phyloP scores from a whole-genome alignment of 2,888 invertebrate species.

The Cotesia congregata region DNA sequence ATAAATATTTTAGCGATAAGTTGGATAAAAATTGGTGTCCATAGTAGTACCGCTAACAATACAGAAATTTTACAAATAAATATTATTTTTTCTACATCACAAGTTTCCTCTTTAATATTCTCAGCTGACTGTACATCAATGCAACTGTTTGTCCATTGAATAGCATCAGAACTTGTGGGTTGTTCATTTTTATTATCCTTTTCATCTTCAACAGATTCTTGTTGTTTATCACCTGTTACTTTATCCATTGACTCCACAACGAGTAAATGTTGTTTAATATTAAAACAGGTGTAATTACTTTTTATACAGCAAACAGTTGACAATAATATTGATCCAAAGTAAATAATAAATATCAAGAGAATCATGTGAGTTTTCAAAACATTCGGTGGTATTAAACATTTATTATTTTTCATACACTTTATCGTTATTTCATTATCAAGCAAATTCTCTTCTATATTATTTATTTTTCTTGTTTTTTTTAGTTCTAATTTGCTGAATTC shows the following conservation, averaged over 20 bases:
- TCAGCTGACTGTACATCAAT: conserved; percentile 26
- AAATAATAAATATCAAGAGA: conserved; percentile 57
- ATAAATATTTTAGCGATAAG: conserved; percentile 55
- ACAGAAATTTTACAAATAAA: conserved; percentile 51
- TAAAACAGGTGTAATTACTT: conserved; percentile 43
- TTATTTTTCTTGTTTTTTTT: conserved; percentile 3
- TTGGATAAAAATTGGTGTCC: conserved; percentile 60
- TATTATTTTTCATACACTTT: conserved; percentile 41
- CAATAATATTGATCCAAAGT: conserved; percentile 57
- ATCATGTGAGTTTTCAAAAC: conserved; percentile 62
- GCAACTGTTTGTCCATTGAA: background rate
- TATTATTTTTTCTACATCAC: conserved; percentile 45
- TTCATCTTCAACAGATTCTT: conserved; percentile 11
- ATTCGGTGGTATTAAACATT: conserved; percentile 57
- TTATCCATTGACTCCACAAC: conserved; percentile 31
- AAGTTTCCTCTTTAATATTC: conserved; percentile 41
- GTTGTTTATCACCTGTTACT: background rate
- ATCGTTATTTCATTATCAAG: conserved; percentile 20
- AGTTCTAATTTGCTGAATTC: conserved; percentile 19
- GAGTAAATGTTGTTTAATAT: conserved; percentile 47
- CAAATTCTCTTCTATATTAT: background rate
- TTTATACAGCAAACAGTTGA: conserved; percentile 50
- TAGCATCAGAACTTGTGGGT: background rate
- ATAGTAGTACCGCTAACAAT: conserved; percentile 53
- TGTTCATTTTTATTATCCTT: conserved; percentile 13